phyloP scores from a whole-genome alignment of 2,888 invertebrate genomes.

The Mimumesa dahlbomi region DNA sequence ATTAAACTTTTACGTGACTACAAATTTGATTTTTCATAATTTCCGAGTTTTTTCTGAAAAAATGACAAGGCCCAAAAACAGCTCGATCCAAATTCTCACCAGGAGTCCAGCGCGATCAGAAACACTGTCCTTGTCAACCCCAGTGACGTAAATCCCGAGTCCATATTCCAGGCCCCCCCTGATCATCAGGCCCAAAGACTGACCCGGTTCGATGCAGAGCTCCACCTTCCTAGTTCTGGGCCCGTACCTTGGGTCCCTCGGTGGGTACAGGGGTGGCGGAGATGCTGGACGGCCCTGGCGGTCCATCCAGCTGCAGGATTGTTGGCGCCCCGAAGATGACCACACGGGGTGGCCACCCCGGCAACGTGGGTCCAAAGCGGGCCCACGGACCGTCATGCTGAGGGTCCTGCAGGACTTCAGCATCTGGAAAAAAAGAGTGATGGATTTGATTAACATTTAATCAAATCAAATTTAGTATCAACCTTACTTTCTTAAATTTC shows the following conservation, averaged over 20 bases:
- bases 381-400: slow-evolving; percentile 93
- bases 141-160: slow-evolving; percentile 97
- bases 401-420: slow-evolving; percentile 93
- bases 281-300: slow-evolving; percentile 92
- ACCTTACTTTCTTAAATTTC: no score
- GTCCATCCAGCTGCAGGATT: slow-evolving; percentile 97
- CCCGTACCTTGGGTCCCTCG: slow-evolving; percentile 77
- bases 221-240: slow-evolving; percentile 85
- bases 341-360: slow-evolving; percentile 80
- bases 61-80: no score
- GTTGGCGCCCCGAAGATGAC: slow-evolving; percentile 81
- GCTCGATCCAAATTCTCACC: no score
- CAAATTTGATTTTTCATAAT: no score
- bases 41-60: no score
- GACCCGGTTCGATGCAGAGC: slow-evolving; percentile 93
- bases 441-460: neutral
- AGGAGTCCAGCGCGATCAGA: slow-evolving; percentile 94
- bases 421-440: slow-evolving; percentile 85
- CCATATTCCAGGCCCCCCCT: slow-evolving; percentile 97
- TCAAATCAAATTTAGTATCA: neutral
- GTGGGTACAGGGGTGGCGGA: slow-evolving; percentile 88
- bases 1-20: no score
- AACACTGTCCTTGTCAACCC: slow-evolving; percentile 95
- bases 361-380: slow-evolving; percentile 85
- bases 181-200: slow-evolving; percentile 96